Evolutionary conservation across 1,140 invertebrate species (phyloP), one percentile per base, ranked within the genome.

Genomic region (Caenorhabditis inopinata): DNA sequence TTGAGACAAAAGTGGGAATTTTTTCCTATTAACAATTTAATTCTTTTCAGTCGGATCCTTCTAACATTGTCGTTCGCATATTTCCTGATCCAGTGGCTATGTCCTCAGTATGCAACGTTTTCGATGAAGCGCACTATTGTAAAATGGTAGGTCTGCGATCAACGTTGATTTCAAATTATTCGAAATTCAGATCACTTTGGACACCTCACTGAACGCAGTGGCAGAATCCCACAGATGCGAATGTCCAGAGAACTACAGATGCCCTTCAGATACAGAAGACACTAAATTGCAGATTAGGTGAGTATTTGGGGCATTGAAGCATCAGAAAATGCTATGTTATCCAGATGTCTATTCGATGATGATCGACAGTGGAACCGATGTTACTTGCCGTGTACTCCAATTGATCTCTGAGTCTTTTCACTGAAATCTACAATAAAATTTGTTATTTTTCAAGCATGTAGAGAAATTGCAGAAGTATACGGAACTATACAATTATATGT

Each of bases 181-280:
- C 38, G 5, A 14, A 42, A 42, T 42, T 42, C 58, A 68, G 58
- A 68, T 68, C 35, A 68, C 58, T 21, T 12, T 68, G 12, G 58
- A 68, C 32, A 38, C 58, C 3, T 16, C 58, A 11, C 32, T 68
- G 0, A 68, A 68, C 32, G 32, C 32, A 0, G 32, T 68, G 0
- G 58, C 58, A 18, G 58, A 68, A 68, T 68, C 58, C 32, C 58
- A 68, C n/a, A 68, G 12, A 21, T 68, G 58, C 27, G 58, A 68
- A 12, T 68, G 58, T 42, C 32, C 58, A 6, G 58, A 9, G 12
- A 68, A 21, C 32, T 42, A 18, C 23, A 16, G 58, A 38, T 68
- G 58, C n/a, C 58, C 58, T 6, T 1, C 58, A 18, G 58, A 68
- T 21, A 68, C 58, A 18, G 58, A 68, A 1, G 58, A 68, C 25